phyloP scores from a whole-genome alignment of 92 coral and sea anemone genomes.

The Pocillopora meandrina region DNA sequence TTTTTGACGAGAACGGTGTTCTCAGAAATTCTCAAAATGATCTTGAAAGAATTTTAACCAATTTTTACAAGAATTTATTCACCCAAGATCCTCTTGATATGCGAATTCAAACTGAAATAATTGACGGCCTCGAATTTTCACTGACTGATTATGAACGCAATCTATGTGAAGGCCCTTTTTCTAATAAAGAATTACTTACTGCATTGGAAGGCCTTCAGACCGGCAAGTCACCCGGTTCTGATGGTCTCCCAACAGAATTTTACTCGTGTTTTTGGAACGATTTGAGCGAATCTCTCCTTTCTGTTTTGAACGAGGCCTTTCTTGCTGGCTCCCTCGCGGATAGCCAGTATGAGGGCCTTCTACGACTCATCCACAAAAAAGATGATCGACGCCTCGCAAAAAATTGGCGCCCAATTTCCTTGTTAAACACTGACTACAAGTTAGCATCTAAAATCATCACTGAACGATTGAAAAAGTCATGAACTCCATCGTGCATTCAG shows the following conservation, averaged over 20 bases:
- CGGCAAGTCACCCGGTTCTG: constrained; percentile 29
- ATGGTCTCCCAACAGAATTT: constrained; percentile 12
- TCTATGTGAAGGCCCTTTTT: not conserved
- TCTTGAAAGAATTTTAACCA: not conserved
- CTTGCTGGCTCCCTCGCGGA: not conserved
- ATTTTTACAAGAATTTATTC: not conserved
- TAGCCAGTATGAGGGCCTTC: not conserved
- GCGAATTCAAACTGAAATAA: not conserved
- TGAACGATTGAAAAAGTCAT: not conserved
- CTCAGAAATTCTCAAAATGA: not conserved
- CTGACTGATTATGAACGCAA: not conserved
- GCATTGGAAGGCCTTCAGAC: not conserved
- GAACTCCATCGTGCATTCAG: not conserved
- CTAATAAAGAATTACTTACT: not conserved
- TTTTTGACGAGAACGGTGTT: not conserved
- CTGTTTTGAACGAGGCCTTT: not conserved
- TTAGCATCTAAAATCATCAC: not conserved
- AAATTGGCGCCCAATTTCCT: constrained; percentile 20
- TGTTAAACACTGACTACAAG: constrained; percentile 10
- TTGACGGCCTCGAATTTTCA: constrained; percentile 11
- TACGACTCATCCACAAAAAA: not conserved
- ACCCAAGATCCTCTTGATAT: not conserved
- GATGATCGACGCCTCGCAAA: not conserved
- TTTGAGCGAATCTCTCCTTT: not conserved
- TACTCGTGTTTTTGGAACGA: not conserved